These are phyloP conservation scores for Stenoptilia bipunctidactyla DNA, from an alignment of 2,888 invertebrate species.

Conservation along the genomic window DNA sequence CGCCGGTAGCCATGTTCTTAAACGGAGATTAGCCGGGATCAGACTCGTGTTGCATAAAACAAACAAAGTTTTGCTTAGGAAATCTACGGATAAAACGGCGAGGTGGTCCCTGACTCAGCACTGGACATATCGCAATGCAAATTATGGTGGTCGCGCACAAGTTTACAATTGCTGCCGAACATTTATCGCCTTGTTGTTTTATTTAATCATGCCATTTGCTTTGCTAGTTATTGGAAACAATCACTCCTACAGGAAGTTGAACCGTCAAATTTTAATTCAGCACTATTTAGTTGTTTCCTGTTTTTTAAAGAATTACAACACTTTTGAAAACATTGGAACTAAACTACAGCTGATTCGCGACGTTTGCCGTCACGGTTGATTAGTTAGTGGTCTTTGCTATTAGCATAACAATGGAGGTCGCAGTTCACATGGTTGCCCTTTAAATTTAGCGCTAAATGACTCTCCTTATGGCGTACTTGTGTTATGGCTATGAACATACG, in stretches of 20 bases:
- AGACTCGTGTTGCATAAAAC: constrained; percentile 23
- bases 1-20: constrained; percentile 38
- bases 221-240: too few species aligned
- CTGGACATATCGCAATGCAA: constrained; percentile 14
- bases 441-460: constrained; percentile 31
- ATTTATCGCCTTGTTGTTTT: too few species aligned
- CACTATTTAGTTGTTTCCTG: too few species aligned
- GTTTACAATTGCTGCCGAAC: too few species aligned
- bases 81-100: constrained; percentile 25
- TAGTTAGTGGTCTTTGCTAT: constrained; percentile 31
- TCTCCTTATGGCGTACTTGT: constrained; percentile 21
- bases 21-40: constrained; percentile 44
- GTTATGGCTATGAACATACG: constrained; percentile 23
- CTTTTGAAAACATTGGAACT: not conserved
- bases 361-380: constrained; percentile 33
- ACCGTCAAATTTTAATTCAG: too few species aligned
- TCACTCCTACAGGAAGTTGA: too few species aligned
- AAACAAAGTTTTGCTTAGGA: constrained; percentile 27
- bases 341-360: constrained; percentile 3
- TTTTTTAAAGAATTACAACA: not conserved
- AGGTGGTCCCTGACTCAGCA: constrained; percentile 32
- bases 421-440: constrained; percentile 50
- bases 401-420: constrained; percentile 56
- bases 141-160: constrained; percentile 11
- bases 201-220: not conserved